These are phyloP conservation scores for Proterorhinus semilunaris DNA, from an alignment of 2,113 vertebrate species.

Conservation along the genomic window DNA sequence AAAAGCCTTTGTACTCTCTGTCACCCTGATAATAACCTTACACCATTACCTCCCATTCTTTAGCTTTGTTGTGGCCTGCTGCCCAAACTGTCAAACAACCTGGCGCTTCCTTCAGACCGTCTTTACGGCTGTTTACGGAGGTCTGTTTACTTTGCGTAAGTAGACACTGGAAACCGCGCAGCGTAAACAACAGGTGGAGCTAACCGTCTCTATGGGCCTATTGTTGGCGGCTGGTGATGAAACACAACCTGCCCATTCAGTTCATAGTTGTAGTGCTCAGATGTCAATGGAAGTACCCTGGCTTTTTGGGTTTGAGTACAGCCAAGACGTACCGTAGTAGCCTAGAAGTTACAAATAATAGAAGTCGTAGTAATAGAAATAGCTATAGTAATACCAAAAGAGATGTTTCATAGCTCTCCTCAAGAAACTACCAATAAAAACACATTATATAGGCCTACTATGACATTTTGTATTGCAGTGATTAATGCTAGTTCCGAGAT, in stretches of 20 bases:
- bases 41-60: conserved; percentile 10
- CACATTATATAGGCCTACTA: too few species aligned
- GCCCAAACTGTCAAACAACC: neutral
- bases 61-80: neutral
- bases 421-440: too few species aligned
- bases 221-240: neutral
- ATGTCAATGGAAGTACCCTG: conserved; percentile 64
- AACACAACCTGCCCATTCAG: conserved; percentile 42
- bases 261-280: conserved; percentile 30
- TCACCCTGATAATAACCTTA: conserved; percentile 13
- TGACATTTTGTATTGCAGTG: too few species aligned
- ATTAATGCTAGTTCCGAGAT: too few species aligned
- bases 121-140: neutral
- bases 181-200: conserved; percentile 29
- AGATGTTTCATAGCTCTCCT: too few species aligned
- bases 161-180: conserved; percentile 1
- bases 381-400: neutral
- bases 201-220: conserved; percentile 18
- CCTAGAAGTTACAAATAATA: neutral
- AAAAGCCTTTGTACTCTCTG: conserved; percentile 25
- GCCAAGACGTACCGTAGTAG: neutral
- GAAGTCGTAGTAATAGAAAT: neutral
- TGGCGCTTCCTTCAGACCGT: conserved; percentile 10
- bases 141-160: conserved; percentile 11
- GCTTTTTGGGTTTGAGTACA: neutral